Base-by-base conservation (phyloP, 2,797 vertebrate species). In the Eleutherodactylus coqui region DNA sequence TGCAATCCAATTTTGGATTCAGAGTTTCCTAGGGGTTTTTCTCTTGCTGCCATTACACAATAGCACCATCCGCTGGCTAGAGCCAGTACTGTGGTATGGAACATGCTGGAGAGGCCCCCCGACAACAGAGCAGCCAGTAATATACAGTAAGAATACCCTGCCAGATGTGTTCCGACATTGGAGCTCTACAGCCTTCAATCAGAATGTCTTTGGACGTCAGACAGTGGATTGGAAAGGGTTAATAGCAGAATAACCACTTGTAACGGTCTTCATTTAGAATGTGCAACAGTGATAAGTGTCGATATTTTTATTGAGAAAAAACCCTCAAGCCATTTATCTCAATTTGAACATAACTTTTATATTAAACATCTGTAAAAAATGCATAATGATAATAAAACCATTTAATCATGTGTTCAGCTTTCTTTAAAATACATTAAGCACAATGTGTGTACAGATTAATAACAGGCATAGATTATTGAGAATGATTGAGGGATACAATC, bases 311-410 rank as follows among this genome's bases (percentile, higher is more conserved):
- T 36, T 67, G 9, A 16, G 14, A 13, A 34, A 11, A 70, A 41
- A 13, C 4, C 67, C 41, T 10, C 4, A 4, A 70, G 11, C 7
- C 24, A 16, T 72, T 72, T 45, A 27, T n/a, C 45, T 72, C 7
- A n/a, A 72, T 36, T 32, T 43, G 1, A 72, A 38, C 6, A 64
- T 11, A 67, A 19, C 38, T 24, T 27, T 36, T 38, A 19, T 5
- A 69, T 64, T 64, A n/a, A n/a, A 64, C 67, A 70, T 70, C 9
- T 45, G 69, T 72, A 72, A 38, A 36, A 36, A 72, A 45, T 72
- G 41, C 69, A 72, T 41, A 72, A 14, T n/a, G 10, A 3, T 41
- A 72, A 27, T 72, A n/a, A 72, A 72, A 69, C 32, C 36, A n/a
- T n/a, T n/a, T n/a, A 55, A 41, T 72, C 45, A 21, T 24, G 67